Conservation (phyloP, 2,113 vertebrate genomes). For the Serilophus lunatus region DNA sequence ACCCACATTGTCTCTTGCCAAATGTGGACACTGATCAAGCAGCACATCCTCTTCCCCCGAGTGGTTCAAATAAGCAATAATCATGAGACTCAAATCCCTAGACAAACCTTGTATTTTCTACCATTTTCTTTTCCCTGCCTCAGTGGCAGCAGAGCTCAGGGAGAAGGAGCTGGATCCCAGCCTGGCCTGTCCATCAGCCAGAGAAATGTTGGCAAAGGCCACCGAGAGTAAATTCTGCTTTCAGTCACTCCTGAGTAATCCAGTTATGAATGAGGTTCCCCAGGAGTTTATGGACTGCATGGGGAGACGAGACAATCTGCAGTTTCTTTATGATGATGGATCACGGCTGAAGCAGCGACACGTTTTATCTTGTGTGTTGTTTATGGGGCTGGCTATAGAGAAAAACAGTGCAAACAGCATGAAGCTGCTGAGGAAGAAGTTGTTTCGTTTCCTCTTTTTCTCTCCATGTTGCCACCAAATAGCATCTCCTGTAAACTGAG, state of each 20-base stretch:
- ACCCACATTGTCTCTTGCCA: background rate
- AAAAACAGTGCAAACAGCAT: background rate
- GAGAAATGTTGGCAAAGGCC: background rate
- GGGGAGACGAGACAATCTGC: background rate
- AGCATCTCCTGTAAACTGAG: background rate
- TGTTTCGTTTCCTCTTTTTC: background rate
- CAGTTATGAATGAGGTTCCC: slow-evolving; percentile 31
- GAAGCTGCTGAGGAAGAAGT: background rate
- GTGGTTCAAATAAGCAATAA: background rate
- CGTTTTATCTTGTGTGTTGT: background rate
- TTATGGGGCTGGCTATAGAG: background rate
- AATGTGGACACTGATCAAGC: background rate
- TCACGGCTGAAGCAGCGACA: background rate
- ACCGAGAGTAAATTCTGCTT: background rate
- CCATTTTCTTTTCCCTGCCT: background rate
- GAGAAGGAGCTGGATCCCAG: background rate
- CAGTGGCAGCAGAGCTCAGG: background rate
- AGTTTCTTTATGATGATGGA: slow-evolving; percentile 27
- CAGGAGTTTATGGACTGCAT: slow-evolving; percentile 3
- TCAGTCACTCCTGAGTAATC: slow-evolving; percentile 20
- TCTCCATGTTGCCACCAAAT: background rate
- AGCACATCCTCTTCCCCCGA: background rate
- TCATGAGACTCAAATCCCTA: background rate
- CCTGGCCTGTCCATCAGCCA: slow-evolving; percentile 6
- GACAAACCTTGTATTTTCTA: background rate